Conservation (phyloP, 2,888 invertebrate species). For the Eurois occulta region DNA sequence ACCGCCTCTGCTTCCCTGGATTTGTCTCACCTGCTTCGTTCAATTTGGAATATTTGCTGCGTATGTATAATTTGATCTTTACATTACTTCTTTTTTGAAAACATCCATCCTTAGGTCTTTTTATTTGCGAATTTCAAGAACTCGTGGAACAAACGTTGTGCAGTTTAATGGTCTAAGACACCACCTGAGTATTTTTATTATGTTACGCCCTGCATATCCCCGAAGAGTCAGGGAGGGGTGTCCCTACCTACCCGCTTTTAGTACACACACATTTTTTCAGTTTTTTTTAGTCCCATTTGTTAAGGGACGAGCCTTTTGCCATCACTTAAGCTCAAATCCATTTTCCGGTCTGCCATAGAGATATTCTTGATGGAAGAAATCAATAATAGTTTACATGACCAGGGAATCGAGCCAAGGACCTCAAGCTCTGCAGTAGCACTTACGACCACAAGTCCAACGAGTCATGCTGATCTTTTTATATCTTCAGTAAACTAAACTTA, state of each 20-base stretch:
- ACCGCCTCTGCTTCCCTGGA: constrained; percentile 89
- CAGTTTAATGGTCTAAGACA: too few relatives aligned
- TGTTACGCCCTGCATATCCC: neutral
- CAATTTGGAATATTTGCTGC: constrained; percentile 93
- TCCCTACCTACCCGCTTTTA: neutral
- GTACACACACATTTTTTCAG: neutral
- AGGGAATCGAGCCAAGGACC: neutral
- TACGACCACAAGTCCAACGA: neutral
- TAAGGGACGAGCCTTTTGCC: neutral
- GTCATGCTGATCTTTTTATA: neutral
- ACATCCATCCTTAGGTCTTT: too few relatives aligned
- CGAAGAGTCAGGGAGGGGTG: neutral
- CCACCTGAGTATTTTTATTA: neutral
- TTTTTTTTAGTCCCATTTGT: neutral
- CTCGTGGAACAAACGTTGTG: neutral
- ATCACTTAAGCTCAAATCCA: neutral
- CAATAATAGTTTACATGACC: neutral
- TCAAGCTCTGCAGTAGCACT: neutral
- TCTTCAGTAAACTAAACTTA: neutral
- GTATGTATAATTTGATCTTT: constrained; percentile 80
- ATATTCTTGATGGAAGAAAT: neutral
- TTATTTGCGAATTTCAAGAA: neutral
- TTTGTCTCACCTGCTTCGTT: constrained; percentile 90
- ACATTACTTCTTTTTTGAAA: neutral
- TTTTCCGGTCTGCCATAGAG: neutral